A percentile compares a stretch with the other conserved stretches of the same genome.
Conservation (phyloP, 2,797 vertebrate species). For the Otolemur crassicaudatus region DNA sequence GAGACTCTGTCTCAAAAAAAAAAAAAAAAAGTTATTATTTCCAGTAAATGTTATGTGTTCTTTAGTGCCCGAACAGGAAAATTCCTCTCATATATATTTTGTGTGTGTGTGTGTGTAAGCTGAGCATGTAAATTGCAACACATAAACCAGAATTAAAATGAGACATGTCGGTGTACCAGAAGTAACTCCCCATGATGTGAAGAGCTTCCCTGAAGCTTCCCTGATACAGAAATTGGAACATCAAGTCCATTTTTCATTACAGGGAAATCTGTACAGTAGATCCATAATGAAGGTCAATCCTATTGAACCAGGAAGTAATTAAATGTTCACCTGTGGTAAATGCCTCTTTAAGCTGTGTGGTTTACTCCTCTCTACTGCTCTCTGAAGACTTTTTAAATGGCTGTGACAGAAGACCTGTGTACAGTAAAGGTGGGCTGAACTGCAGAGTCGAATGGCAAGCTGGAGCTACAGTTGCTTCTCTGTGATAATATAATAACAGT, state of each 20-base stretch:
- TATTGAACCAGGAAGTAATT: constrained; percentile 40
- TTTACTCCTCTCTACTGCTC: not conserved
- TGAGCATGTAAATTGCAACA: not conserved
- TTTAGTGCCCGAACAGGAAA: not conserved
- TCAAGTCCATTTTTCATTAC: not conserved
- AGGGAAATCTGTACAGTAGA: not conserved
- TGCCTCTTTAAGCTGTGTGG: not conserved
- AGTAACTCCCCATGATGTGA: not conserved
- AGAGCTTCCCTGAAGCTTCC: not conserved
- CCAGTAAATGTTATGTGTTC: constrained; percentile 8
- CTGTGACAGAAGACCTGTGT: not conserved
- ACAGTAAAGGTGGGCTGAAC: not conserved
- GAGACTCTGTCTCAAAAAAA: too few relatives aligned
- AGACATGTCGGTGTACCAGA: not conserved
- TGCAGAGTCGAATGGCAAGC: not conserved
- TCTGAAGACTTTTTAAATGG: constrained; percentile 34
- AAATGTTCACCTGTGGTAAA: constrained; percentile 46
- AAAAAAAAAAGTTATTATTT: not conserved
- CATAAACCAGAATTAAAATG: not conserved
- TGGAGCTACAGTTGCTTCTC: not conserved
- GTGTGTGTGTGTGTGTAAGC: not conserved
- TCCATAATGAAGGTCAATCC: constrained; percentile 28
- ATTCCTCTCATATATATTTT: not conserved
- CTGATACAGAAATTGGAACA: not conserved
- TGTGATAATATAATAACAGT: not conserved